Base-by-base conservation (phyloP, 2,888 invertebrate species). In the Caenorhabditis afra region DNA sequence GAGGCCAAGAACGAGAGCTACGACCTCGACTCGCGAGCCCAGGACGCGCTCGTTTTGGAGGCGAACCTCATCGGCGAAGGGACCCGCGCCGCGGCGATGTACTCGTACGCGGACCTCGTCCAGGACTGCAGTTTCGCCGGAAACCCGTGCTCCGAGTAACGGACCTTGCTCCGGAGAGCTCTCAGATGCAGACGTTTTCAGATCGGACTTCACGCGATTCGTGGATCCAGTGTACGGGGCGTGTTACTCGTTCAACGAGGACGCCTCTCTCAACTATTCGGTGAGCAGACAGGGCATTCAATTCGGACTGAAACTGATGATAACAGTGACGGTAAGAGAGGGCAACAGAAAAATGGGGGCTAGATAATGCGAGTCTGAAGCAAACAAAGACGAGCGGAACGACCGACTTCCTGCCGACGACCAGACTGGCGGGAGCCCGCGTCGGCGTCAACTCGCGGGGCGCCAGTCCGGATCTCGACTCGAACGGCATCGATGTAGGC, bases 91-190 rank as follows among this genome's bases (percentile, higher is more conserved):
- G 35, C 78, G 3, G 81, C 85, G 0, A 11, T 83, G 7, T 85
- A 85, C 55, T 49, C 65, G 0, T 85, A 77, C 52, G 59, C 79
- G 10, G 84, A 85, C 20, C 52, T 84, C 16, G 64, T 85, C 11
- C 74, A 80, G 11, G 85, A 85, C 12, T 85, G 85, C 64, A 71
- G 80, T 23, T 85, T 85, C 64, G 73, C 79, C 5, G 82, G 83
- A 37, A 23, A 20, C 11, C 53, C 78, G 1, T 85, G 85, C 45
- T 41, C 65, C 0, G 62, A 55, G 81, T 81, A 11, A 71, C 18
- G 57, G 49, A 39, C 47, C 3, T n/a, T 44, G 14, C 29, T 37
- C 3, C 11, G n/a, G 35, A 35, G 4, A 16, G 12, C 14, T n/a
- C 14, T 18, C n/a, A n/a, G n/a, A n/a, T n/a, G n/a, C n/a, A n/a